Evolutionary conservation across 1,140 invertebrate species (phyloP).

Genomic region (Pachyrhynchus sulphureomaculatus): DNA sequence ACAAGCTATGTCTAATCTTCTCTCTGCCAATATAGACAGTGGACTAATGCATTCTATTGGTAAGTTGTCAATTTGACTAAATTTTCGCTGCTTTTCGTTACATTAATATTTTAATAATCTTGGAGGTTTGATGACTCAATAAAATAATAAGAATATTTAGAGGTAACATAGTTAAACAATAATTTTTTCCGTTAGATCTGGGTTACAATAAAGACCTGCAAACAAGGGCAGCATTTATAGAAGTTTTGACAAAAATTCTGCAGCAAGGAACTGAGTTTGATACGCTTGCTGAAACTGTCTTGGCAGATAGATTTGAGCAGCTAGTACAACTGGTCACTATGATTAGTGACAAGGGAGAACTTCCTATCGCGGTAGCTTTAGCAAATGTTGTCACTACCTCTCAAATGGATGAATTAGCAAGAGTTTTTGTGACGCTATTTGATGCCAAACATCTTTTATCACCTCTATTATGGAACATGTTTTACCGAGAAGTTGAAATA

Average conservation of each 20-base stretch:
- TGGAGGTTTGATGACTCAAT: too few species aligned
- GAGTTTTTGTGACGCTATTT: constrained; percentile 95
- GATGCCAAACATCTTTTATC: constrained; percentile 95
- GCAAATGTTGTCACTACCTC: constrained; percentile 93
- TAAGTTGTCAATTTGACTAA: too few species aligned
- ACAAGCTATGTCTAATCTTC: constrained; percentile 96
- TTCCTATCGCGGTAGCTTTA: constrained; percentile 96
- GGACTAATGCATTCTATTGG: constrained; percentile 98
- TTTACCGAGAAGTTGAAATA: constrained; percentile 94
- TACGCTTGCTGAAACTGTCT: constrained; percentile 92
- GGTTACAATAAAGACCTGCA: constrained; percentile 97
- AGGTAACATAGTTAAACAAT: neutral
- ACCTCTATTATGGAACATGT: constrained; percentile 97
- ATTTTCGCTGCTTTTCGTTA: too few species aligned
- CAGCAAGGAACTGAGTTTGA: constrained; percentile 99
- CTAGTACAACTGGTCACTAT: constrained; percentile 95
- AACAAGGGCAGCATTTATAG: constrained; percentile 97
- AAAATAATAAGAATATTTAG: neutral
- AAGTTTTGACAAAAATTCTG: constrained; percentile 95
- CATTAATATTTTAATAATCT: too few species aligned
- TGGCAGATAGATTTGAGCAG: constrained; percentile 94
- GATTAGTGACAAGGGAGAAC: constrained; percentile 90
- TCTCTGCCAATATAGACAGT: constrained; percentile 98
- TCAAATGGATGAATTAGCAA: constrained; percentile 95
- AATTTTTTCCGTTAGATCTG: constrained; percentile 62